A percentile compares a stretch with the other conserved stretches of the same genome.
Evolutionary conservation across 2,797 vertebrate genomes (phyloP).

Genomic region (Chloroceryle amazona): DNA sequence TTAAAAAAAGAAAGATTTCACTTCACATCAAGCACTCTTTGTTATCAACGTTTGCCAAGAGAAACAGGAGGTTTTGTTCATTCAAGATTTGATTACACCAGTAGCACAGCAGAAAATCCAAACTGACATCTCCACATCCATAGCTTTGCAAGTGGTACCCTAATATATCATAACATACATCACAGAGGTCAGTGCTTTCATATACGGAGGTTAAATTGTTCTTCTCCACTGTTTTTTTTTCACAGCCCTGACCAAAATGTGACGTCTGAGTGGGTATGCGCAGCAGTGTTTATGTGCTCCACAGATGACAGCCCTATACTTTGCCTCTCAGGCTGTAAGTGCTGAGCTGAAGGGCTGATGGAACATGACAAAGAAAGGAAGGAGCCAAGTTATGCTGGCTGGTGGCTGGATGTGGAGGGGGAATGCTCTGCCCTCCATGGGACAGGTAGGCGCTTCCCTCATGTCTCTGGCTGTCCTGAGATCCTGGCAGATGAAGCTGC

Average conservation of each 20-base stretch:
- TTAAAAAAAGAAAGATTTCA: neutral
- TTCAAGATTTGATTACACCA: neutral
- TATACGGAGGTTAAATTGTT: neutral
- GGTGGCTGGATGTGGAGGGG: neutral
- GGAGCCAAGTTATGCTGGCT: neutral
- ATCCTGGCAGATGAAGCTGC: neutral
- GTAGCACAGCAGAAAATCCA: neutral
- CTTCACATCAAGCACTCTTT: neutral
- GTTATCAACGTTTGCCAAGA: neutral
- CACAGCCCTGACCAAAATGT: neutral
- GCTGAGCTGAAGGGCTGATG: neutral
- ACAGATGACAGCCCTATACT: neutral
- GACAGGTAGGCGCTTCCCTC: neutral
- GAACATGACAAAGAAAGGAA: neutral
- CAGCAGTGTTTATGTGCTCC: neutral
- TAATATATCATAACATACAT: neutral
- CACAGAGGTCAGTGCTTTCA: neutral
- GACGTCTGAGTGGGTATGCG: rapidly evolving
- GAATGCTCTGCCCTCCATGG: neutral
- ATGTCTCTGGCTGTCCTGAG: neutral
- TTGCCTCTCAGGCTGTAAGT: neutral
- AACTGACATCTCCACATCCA: neutral
- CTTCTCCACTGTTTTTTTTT: neutral
- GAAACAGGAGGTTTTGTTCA: neutral
- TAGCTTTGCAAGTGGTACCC: neutral